phyloP scores from a whole-genome alignment of 2,888 invertebrate species.

The Cephonodes hylas region DNA sequence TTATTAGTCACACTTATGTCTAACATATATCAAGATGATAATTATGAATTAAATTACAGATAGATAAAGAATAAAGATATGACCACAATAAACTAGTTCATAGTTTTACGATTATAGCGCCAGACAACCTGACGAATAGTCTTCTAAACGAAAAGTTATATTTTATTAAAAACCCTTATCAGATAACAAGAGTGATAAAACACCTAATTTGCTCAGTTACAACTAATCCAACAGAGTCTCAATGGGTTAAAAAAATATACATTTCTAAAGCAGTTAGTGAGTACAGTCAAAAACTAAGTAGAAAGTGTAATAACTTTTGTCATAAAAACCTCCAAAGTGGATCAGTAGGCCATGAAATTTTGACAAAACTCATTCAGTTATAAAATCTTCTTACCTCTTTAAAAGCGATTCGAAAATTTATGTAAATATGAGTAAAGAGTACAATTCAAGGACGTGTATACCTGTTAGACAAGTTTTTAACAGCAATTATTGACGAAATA shows the following conservation, averaged over 20 bases:
- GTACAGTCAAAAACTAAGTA: conserved; percentile 27
- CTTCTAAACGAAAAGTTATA: not conserved
- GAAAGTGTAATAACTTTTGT: conserved; percentile 40
- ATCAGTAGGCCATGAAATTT: conserved; percentile 41
- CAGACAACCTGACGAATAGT: not conserved
- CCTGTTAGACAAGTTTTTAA: conserved; percentile 59
- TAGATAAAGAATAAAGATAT: too few relatives aligned
- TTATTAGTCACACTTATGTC: not conserved
- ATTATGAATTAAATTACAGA: too few relatives aligned
- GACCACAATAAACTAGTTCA: too few relatives aligned
- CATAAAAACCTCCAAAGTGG: conserved; percentile 25
- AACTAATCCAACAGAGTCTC: not conserved
- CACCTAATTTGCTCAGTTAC: not conserved
- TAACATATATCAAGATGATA: not conserved
- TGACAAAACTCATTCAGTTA: not conserved
- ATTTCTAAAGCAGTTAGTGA: not conserved
- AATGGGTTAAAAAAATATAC: not conserved
- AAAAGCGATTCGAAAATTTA: conserved; percentile 11
- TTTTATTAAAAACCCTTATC: conserved; percentile 21
- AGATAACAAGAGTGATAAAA: conserved; percentile 30
- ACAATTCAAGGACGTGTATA: conserved; percentile 50
- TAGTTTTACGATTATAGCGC: not conserved
- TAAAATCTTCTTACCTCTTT: not conserved
- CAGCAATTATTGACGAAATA: conserved; percentile 43
- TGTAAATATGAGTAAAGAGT: conserved; percentile 41